Conservation (phyloP, 35 echinoderm and acorn worm genomes). For the Amphiura filiformis region DNA sequence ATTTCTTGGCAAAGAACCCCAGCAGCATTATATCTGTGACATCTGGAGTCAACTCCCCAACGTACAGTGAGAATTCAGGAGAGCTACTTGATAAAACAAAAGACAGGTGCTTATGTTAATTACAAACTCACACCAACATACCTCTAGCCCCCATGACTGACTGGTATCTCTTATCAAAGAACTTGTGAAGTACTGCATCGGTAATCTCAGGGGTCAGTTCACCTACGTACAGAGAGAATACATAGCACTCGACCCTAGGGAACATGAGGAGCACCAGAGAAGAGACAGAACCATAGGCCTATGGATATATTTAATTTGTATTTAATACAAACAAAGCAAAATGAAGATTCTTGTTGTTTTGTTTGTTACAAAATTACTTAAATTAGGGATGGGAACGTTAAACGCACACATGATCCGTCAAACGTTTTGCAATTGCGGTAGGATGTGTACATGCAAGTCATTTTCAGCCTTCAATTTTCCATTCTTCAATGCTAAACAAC, state of each 20-base stretch:
- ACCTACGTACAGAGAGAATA: slow-evolving; percentile 33
- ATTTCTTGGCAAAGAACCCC: neutral
- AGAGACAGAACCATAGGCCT: too few species aligned
- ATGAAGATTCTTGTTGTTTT: too few species aligned
- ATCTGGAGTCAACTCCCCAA: neutral
- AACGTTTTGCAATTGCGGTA: too few species aligned
- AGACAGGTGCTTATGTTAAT: neutral
- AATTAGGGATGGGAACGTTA: too few species aligned
- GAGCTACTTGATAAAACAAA: neutral
- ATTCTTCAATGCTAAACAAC: too few species aligned
- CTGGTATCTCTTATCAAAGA: slow-evolving; percentile 33
- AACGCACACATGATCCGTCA: too few species aligned
- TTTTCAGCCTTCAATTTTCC: too few species aligned
- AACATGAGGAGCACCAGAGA: neutral
- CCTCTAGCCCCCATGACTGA: slow-evolving; percentile 22
- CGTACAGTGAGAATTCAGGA: slow-evolving; percentile 7
- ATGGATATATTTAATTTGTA: too few species aligned
- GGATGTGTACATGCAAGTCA: too few species aligned
- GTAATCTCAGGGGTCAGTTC: slow-evolving; percentile 32
- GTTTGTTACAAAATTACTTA: too few species aligned
- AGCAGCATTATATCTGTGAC: neutral
- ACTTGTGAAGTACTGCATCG: slow-evolving; percentile 12
- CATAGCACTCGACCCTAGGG: slow-evolving; percentile 7
- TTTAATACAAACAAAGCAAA: too few species aligned
- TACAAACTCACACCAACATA: neutral